Percentiles rank a stretch among this genome's conserved stretches.
Evolutionary conservation across 2,888 invertebrate species (phyloP).

Genomic region (Ochropleura plecta): DNA sequence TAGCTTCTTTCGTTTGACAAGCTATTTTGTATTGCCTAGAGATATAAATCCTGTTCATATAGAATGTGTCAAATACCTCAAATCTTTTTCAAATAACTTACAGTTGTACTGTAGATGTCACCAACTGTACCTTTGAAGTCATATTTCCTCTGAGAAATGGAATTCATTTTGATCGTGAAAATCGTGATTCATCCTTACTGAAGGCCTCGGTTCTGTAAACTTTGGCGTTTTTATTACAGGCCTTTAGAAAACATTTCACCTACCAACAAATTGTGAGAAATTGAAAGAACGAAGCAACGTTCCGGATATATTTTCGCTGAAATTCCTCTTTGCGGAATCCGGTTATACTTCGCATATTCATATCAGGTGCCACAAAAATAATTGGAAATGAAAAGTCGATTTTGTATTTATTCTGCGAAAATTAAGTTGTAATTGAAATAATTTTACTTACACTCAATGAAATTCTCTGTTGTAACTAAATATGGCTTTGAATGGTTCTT

Average conservation of each 20-base stretch:
- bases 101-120: background rate
- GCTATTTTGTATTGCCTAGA: background rate
- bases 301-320: background rate
- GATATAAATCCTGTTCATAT: background rate
- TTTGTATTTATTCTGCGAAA: slow-evolving; percentile 11
- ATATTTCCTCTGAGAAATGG: slow-evolving; percentile 47
- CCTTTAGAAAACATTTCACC: slow-evolving; percentile 46
- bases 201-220: slow-evolving; percentile 31
- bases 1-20: background rate
- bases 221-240: slow-evolving; percentile 53
- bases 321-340: background rate
- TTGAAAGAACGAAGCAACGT: slow-evolving; percentile 8
- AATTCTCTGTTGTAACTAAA: background rate
- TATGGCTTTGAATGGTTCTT: background rate
- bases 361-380: background rate
- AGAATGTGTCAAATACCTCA: background rate
- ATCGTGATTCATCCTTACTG: slow-evolving; percentile 35
- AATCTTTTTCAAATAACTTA: slow-evolving; percentile 7
- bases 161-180: slow-evolving; percentile 57
- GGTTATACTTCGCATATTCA: background rate
- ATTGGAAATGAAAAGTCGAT: background rate
- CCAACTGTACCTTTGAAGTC: slow-evolving; percentile 28
- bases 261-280: slow-evolving; percentile 32
- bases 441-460: background rate
- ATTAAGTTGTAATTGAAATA: background rate